These are phyloP conservation scores for Ibidorhyncha struthersii DNA, from an alignment of 2,113 vertebrate species.

Conservation along the genomic window DNA sequence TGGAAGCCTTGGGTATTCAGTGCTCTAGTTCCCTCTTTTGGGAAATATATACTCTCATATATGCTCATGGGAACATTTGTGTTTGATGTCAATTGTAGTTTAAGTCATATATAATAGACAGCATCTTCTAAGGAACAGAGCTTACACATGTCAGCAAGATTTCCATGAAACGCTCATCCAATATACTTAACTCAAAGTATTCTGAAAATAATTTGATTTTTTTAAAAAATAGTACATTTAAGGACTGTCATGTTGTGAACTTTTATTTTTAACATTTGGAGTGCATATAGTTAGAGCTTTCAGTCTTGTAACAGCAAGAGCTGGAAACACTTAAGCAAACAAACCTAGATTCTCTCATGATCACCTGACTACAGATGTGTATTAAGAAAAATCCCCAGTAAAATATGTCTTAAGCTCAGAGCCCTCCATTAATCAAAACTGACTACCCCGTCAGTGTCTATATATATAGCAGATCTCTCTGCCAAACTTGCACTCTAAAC, in stretches of 20 bases:
- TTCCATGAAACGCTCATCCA: not conserved
- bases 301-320: not conserved
- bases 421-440: slow-evolving; percentile 10
- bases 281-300: not conserved
- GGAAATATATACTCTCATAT: no score
- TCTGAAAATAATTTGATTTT: not conserved
- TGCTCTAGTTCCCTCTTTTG: not conserved
- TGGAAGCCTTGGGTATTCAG: not conserved
- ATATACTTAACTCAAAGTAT: not conserved
- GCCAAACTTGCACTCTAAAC: slow-evolving; percentile 34
- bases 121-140: not conserved
- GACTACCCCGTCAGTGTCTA: not conserved
- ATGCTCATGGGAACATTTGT: accelerated
- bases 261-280: not conserved
- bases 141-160: not conserved
- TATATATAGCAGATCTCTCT: slow-evolving; percentile 1
- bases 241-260: not conserved
- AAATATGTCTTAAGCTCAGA: not conserved
- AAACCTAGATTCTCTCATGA: slow-evolving; percentile 4
- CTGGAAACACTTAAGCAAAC: slow-evolving; percentile 1
- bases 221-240: not conserved
- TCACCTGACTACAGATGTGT: not conserved
- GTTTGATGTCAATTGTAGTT: not conserved
- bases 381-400: not conserved
- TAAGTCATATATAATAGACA: not conserved